phyloP scores from a whole-genome alignment of 35 echinoderm and acorn worm species.

The Chiridota heheva region DNA sequence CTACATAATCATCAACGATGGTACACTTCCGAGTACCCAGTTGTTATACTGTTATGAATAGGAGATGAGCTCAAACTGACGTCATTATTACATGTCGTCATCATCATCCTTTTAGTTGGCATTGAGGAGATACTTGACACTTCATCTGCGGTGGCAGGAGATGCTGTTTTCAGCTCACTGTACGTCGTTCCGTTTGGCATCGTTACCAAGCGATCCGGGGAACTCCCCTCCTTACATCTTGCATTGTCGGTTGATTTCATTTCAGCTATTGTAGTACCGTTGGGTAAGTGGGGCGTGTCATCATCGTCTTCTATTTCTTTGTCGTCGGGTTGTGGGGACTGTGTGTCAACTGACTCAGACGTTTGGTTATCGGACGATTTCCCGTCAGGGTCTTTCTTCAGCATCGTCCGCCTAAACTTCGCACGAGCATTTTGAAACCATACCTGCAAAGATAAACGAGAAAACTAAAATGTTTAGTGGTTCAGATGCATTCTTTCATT shows the following conservation, averaged over 20 bases:
- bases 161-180: constrained; percentile 87
- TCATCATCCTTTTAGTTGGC: constrained; percentile 51
- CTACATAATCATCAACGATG: no score
- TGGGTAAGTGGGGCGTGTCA: constrained; percentile 15
- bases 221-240: constrained; percentile 15
- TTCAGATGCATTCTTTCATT: no score
- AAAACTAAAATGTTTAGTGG: not conserved
- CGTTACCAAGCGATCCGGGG: constrained; percentile 13
- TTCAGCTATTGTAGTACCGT: constrained; percentile 16
- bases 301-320: constrained; percentile 30
- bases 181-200: constrained; percentile 55
- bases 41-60: no score
- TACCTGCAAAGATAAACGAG: constrained; percentile 50
- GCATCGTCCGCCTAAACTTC: constrained; percentile 80
- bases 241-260: not conserved
- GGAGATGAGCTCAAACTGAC: no score
- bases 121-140: constrained; percentile 81
- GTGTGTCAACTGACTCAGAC: constrained; percentile 9
- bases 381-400: constrained; percentile 79
- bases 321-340: not conserved
- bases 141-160: constrained; percentile 80
- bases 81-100: no score
- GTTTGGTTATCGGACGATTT: constrained; percentile 39
- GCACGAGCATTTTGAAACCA: constrained; percentile 99
- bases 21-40: no score